phyloP scores from a whole-genome alignment of 2,113 vertebrate species.

The Mionectes macconnelli region DNA sequence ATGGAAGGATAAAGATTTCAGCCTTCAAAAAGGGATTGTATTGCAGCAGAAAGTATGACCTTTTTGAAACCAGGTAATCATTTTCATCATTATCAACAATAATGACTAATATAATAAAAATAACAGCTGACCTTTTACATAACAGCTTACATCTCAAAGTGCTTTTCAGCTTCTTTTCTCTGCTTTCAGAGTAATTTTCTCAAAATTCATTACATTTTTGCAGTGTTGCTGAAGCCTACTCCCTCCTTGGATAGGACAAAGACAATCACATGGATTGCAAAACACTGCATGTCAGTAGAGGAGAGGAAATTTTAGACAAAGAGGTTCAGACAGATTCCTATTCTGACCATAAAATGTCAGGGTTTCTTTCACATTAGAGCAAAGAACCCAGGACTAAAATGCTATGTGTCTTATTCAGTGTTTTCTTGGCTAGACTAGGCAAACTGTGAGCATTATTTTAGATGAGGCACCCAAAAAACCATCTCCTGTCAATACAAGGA shows the following conservation, averaged over 20 bases:
- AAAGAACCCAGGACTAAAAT: not conserved
- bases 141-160: not conserved
- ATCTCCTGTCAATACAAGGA: not conserved
- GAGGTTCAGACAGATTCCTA: not conserved
- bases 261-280: not conserved
- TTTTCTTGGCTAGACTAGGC: not conserved
- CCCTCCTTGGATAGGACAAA: not conserved
- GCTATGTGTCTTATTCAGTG: not conserved
- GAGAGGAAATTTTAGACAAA: not conserved
- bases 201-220: not conserved
- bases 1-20: not conserved
- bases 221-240: not conserved
- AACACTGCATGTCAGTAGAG: not conserved
- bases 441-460: not conserved
- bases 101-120: slow-evolving; percentile 17
- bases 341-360: not conserved
- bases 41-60: not conserved
- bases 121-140: not conserved
- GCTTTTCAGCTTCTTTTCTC: slow-evolving; percentile 6
- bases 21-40: not conserved
- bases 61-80: not conserved
- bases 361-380: not conserved
- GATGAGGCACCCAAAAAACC: not conserved
- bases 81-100: slow-evolving; percentile 23
- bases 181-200: not conserved